These are phyloP conservation scores for Planiliza haematocheilus DNA, from an alignment of 2,113 vertebrate genomes.

Conservation along the genomic window DNA sequence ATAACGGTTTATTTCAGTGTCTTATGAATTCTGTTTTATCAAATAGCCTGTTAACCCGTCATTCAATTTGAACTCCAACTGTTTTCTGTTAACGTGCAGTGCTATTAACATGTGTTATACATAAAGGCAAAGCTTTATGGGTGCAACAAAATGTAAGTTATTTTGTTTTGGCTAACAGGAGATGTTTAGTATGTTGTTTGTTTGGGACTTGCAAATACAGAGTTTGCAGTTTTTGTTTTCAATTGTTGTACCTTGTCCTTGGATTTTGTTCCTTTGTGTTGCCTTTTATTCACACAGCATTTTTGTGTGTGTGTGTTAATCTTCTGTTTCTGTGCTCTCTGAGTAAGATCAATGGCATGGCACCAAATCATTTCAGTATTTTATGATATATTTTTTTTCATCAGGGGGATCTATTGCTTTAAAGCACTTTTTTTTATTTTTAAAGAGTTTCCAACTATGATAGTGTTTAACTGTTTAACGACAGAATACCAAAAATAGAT, in stretches of 20 bases:
- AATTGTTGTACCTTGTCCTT: conserved; percentile 12
- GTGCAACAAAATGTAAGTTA: conserved; percentile 40
- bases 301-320: background rate
- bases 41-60: conserved; percentile 26
- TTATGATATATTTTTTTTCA: conserved; percentile 18
- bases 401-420: conserved; percentile 9
- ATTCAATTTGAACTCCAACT: background rate
- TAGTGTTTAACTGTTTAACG: background rate
- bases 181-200: conserved; percentile 45
- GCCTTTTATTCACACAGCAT: background rate
- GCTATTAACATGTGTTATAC: conserved; percentile 19
- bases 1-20: conserved; percentile 23
- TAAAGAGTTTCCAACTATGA: background rate
- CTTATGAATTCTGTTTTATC: conserved; percentile 20
- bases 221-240: conserved; percentile 55
- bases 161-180: conserved; percentile 45
- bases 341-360: conserved; percentile 10
- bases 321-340: background rate
- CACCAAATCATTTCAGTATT: conserved; percentile 47
- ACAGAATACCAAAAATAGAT: background rate
- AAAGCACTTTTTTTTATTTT: conserved; percentile 30
- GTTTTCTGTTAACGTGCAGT: conserved; percentile 30
- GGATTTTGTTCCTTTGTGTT: background rate
- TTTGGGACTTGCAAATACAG: conserved; percentile 40
- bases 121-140: conserved; percentile 18